Base-by-base conservation (phyloP, 1,140 invertebrate genomes). In the Anoplophora glabripennis region DNA sequence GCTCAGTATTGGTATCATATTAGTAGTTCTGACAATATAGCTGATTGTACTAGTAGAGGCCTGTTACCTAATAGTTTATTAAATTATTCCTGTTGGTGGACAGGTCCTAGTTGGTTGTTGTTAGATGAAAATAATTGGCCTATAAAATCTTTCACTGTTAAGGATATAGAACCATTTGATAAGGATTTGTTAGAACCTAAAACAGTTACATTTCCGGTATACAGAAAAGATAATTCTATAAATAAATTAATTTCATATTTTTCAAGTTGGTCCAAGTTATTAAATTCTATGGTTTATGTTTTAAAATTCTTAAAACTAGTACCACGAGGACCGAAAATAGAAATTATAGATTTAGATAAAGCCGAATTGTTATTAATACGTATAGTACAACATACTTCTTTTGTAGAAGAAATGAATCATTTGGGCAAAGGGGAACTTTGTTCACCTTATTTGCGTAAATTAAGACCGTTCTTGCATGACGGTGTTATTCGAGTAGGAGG, bases 181-280 rank as follows among this genome's bases (percentile, higher is more conserved):
- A 18, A 45, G 1, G 11, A 21, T n/a, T 51, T 51, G 34, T 12
- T 12, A 11, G 47, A 51, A 33, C 8, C 11, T 7, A 12, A 33
- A 34, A 11, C 4, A 28, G 21, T 28, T 28, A 5, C 9, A 51
- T 34, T 12, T 28, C 12, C 34, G 11, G 28, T n/a, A 12, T 9
- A 28, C 21, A 51, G n/a, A n/a, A n/a, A n/a, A n/a, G n/a, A 12
- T 3, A 33, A 33, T 17, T 1, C 28, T 28, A 21, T 51, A 33
- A 10, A n/a, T 9, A 34, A 51, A n/a, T 51, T 51, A 9, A 51
- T 12, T 12, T 8, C 21, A 40, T 18, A 38, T 46, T 36, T 14
- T 46, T 48, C 28, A 0, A 59, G 37, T n/a, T 63, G 47, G 41
- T 54, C 49, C 14, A 55, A 59, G 41, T 14, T 61, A 12, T 11